phyloP scores from a whole-genome alignment of 2,113 vertebrate species.

The Nicator chloris region DNA sequence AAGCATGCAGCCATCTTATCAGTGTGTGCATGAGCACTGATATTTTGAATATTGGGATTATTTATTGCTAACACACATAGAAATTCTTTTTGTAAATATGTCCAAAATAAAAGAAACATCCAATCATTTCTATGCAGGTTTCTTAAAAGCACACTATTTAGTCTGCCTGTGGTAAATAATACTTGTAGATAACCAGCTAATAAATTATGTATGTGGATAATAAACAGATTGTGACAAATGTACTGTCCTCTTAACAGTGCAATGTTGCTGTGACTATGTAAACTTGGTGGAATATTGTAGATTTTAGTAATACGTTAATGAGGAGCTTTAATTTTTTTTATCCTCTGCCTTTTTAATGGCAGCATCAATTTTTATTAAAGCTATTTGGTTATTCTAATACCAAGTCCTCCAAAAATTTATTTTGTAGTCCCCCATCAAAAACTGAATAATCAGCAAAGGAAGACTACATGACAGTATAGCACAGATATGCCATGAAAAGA shows the following conservation, averaged over 20 bases:
- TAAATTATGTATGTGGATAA: background rate
- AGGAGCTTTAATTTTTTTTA: slow-evolving; percentile 50
- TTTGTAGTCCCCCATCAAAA: background rate
- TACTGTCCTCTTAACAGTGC: slow-evolving; percentile 35
- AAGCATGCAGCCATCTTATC: slow-evolving; percentile 69
- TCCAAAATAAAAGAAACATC: slow-evolving; percentile 32
- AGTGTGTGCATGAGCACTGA: slow-evolving; percentile 73
- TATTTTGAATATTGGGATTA: slow-evolving; percentile 70
- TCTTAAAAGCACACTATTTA: slow-evolving; percentile 60
- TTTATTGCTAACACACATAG: slow-evolving; percentile 78
- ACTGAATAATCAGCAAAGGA: background rate
- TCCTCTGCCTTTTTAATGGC: slow-evolving; percentile 61
- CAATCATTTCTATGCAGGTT: slow-evolving; percentile 60
- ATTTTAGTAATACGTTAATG: slow-evolving; percentile 54
- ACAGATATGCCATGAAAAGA: slow-evolving; percentile 41
- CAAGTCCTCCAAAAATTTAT: slow-evolving; percentile 16
- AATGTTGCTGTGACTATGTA: slow-evolving; percentile 50
- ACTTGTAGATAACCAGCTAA: slow-evolving; percentile 22
- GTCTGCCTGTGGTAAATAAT: slow-evolving; percentile 44
- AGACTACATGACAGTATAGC: slow-evolving; percentile 5
- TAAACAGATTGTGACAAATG: slow-evolving; percentile 36
- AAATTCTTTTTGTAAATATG: slow-evolving; percentile 72
- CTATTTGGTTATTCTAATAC: slow-evolving; percentile 29
- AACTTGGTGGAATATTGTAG: slow-evolving; percentile 42
- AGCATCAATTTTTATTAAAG: slow-evolving; percentile 60